These are phyloP conservation scores for Sceloporus tristichus DNA, from an alignment of 2,113 vertebrate genomes.

Conservation along the genomic window DNA sequence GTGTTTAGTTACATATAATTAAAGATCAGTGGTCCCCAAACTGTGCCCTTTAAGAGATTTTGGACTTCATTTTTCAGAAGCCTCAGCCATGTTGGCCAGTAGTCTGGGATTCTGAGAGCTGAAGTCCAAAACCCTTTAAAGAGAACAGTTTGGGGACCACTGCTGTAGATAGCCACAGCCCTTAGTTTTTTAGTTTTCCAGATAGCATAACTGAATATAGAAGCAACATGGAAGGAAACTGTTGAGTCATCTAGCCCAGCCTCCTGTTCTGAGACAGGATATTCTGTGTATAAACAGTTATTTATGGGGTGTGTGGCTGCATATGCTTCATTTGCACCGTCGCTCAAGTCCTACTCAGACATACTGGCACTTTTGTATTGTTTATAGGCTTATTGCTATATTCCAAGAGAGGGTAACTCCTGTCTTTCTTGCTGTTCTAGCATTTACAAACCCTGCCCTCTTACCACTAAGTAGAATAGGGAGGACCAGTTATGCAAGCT, in stretches of 20 bases:
- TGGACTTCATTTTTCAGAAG: too few species aligned
- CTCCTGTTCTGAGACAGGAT: background rate
- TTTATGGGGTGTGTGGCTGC: background rate
- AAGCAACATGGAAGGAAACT: background rate
- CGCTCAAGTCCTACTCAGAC: background rate
- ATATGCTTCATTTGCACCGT: background rate
- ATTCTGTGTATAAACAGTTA: background rate
- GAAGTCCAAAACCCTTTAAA: too few species aligned
- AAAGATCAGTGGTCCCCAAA: too few species aligned
- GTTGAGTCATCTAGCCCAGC: background rate
- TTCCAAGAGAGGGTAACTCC: background rate
- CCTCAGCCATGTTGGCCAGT: too few species aligned
- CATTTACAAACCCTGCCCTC: background rate
- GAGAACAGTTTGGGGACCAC: too few species aligned
- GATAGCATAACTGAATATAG: background rate
- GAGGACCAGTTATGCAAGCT: background rate
- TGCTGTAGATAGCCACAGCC: too few species aligned
- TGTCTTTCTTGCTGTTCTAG: constrained; percentile 4
- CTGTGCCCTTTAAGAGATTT: background rate
- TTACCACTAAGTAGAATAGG: background rate
- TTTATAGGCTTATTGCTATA: background rate
- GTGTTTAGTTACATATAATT: too few species aligned
- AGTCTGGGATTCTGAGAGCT: too few species aligned
- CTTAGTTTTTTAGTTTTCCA: background rate
- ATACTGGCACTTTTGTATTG: background rate